Conservation (phyloP, 2,888 invertebrate species). For the Drosophila melanosoma region DNA sequence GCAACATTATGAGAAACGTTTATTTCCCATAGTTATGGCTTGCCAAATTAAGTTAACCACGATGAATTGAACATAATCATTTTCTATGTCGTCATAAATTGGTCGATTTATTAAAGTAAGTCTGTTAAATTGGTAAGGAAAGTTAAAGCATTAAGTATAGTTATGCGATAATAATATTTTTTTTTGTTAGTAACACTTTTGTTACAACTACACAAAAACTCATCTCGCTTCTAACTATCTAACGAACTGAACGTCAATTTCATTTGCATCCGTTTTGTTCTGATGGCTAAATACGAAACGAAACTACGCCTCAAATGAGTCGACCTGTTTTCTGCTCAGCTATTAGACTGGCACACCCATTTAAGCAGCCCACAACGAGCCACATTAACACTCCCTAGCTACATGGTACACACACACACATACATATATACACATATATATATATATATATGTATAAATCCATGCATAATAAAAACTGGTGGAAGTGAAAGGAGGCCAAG, state of each 20-base stretch:
- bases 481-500: slow-evolving; percentile 50
- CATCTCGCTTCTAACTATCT: neutral
- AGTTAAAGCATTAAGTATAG: neutral
- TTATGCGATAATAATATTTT: neutral
- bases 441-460: neutral
- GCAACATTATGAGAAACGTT: slow-evolving; percentile 2
- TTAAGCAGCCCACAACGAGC: slow-evolving; percentile 11
- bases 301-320: slow-evolving; percentile 33
- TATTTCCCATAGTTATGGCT: slow-evolving; percentile 3
- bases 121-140: neutral
- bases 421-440: neutral
- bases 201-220: slow-evolving; percentile 4
- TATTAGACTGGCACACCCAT: slow-evolving; percentile 60
- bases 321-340: slow-evolving; percentile 63
- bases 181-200: neutral
- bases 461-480: slow-evolving; percentile 11
- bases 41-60: neutral
- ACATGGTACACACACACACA: slow-evolving; percentile 1
- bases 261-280: slow-evolving; percentile 46
- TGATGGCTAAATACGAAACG: slow-evolving; percentile 30
- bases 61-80: neutral
- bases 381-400: slow-evolving; percentile 17
- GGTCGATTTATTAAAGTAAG: neutral
- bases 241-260: slow-evolving; percentile 38
- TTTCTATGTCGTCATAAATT: neutral